These are phyloP conservation scores for Accipiter cooperii DNA, from an alignment of 2,113 vertebrate genomes.

Conservation along the genomic window DNA sequence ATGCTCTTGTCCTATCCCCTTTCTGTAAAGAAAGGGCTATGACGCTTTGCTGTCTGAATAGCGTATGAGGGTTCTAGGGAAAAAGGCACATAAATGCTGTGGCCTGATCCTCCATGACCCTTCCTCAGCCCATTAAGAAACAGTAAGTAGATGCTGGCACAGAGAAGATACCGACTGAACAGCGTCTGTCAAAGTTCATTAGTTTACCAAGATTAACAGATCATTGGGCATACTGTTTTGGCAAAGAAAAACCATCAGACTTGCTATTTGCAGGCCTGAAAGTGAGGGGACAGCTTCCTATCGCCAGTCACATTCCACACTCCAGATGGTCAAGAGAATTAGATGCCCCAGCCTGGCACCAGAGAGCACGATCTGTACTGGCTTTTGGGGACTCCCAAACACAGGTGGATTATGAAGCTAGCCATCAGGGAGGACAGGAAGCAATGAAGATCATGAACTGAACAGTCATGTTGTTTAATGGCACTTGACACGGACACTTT, in stretches of 20 bases:
- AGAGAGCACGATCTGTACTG: neutral
- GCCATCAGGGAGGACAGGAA: neutral
- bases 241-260: conserved; percentile 21
- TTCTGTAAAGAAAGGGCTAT: neutral
- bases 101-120: neutral
- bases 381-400: neutral
- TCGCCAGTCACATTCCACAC: neutral
- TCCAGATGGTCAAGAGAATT: conserved; percentile 45
- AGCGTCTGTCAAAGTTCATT: conserved; percentile 46
- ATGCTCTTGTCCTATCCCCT: neutral
- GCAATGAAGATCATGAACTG: neutral
- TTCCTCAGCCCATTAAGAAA: neutral
- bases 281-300: neutral
- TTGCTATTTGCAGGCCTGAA: neutral
- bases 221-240: conserved; percentile 16
- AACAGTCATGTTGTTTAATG: neutral
- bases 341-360: neutral
- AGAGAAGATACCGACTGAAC: neutral
- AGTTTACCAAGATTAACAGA: conserved; percentile 19
- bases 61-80: neutral
- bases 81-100: neutral
- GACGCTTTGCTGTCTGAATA: neutral
- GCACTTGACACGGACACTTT: neutral
- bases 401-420: neutral
- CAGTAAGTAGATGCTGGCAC: neutral